Evolutionary conservation across 1,140 invertebrate genomes (phyloP).

Genomic region (Saxidomus purpurata): DNA sequence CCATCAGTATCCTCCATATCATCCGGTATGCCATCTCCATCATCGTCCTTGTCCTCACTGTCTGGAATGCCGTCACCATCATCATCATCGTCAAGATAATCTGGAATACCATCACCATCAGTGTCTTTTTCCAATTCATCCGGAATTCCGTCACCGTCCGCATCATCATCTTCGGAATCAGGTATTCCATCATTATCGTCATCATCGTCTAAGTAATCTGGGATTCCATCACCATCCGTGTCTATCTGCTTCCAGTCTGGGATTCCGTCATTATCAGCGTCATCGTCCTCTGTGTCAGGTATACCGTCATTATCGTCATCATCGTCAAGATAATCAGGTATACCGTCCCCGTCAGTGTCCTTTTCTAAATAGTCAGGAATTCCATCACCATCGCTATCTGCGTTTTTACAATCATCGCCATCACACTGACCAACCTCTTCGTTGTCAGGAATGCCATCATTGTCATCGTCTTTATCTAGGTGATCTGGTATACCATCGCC

Average conservation of each 20-base stretch:
- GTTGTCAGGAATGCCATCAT: conserved; percentile 82
- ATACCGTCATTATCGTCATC: conserved; percentile 77
- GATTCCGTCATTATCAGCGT: conserved; percentile 79
- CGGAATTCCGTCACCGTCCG: conserved; percentile 77
- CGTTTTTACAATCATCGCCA: conserved; percentile 75
- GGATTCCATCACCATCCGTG: conserved; percentile 79
- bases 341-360: conserved; percentile 70
- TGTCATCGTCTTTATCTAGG: conserved; percentile 77
- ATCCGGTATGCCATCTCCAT: conserved; percentile 79
- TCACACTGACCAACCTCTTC: conserved; percentile 82
- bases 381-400: conserved; percentile 79
- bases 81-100: conserved; percentile 72
- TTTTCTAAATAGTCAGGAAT: conserved; percentile 79
- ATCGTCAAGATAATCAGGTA: conserved; percentile 69
- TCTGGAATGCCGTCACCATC: conserved; percentile 73
- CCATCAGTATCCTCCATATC: conserved; percentile 72
- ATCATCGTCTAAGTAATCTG: conserved; percentile 77
- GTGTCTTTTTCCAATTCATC: conserved; percentile 77
- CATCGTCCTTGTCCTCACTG: conserved; percentile 70
- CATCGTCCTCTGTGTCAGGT: conserved; percentile 73
- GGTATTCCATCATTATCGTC: conserved; percentile 80
- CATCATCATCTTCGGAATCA: conserved; percentile 75
- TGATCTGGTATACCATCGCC: conserved; percentile 78
- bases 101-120: conserved; percentile 81
- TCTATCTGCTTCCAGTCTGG: conserved; percentile 75